phyloP scores from a whole-genome alignment of 2,888 invertebrate species.

The Athalia rosae region DNA sequence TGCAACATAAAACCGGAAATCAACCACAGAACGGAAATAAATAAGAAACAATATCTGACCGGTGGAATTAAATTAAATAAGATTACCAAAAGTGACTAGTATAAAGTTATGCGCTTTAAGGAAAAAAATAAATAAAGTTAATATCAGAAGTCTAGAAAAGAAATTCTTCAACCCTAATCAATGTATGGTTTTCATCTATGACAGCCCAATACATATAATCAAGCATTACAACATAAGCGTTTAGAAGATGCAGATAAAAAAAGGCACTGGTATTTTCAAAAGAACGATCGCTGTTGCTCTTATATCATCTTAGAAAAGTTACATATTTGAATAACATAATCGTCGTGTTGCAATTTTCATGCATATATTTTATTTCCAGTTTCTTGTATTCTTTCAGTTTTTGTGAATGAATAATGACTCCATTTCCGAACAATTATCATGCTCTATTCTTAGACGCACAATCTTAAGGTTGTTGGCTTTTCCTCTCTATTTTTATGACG shows the following conservation, averaged over 20 bases:
- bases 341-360: not conserved
- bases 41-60: not conserved
- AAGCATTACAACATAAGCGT: not conserved
- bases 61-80: no score
- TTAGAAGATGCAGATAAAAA: conserved; percentile 6
- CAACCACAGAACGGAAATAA: conserved; percentile 32
- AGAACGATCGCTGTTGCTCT: conserved; percentile 2
- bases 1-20: conserved; percentile 54
- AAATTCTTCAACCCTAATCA: conserved; percentile 10
- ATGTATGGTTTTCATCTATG: not conserved
- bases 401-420: conserved; percentile 9
- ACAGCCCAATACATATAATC: not conserved
- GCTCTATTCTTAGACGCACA: conserved; percentile 25
- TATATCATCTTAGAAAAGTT: no score
- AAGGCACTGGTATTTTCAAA: conserved; percentile 4
- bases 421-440: conserved; percentile 5
- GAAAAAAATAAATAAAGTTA: conserved; percentile 44
- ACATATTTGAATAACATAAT: conserved; percentile 6
- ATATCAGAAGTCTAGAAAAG: not conserved
- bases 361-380: not conserved
- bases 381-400: not conserved
- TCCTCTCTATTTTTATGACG: not conserved
- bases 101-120: no score
- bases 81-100: no score
- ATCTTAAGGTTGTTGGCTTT: conserved; percentile 25